Conservation (phyloP, 2,797 vertebrate genomes). For the Mastacembelus armatus region DNA sequence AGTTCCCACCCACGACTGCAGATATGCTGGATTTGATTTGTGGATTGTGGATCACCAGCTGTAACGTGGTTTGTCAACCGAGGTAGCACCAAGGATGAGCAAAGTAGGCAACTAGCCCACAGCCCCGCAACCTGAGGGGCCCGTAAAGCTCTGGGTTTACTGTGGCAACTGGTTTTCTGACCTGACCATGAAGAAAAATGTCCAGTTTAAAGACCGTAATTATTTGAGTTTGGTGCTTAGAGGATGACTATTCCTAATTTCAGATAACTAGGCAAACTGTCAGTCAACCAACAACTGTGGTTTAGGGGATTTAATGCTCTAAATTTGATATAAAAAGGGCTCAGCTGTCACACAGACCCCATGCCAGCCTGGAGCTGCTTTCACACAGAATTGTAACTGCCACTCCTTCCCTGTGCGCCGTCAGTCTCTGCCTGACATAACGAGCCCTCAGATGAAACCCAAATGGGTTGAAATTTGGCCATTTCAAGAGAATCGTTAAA, state of each 20-base stretch:
- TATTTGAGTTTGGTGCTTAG: too few species aligned
- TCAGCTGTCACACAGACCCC: conserved; percentile 42
- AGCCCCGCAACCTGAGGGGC: neutral
- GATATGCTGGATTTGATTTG: neutral
- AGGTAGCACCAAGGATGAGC: neutral
- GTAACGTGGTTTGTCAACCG: neutral
- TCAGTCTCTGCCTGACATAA: conserved; percentile 38
- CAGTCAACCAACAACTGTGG: too few species aligned
- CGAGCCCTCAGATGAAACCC: conserved; percentile 35
- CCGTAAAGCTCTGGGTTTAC: neutral
- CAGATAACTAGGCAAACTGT: too few species aligned
- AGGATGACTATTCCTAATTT: too few species aligned
- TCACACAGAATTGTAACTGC: conserved; percentile 34
- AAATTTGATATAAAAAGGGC: too few species aligned
- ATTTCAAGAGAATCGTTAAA: conserved; percentile 50
- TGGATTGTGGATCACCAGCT: neutral
- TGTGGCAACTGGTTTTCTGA: neutral
- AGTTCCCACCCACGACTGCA: neutral
- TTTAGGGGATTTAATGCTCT: too few species aligned
- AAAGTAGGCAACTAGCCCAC: neutral
- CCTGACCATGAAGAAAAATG: too few species aligned
- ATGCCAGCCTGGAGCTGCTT: conserved; percentile 47
- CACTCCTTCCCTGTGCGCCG: conserved; percentile 6
- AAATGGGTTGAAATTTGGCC: conserved; percentile 45
- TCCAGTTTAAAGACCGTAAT: too few species aligned